Percentiles rank a stretch among this genome's conserved stretches.
phyloP scores from a whole-genome alignment of 2,113 vertebrate species.

The Pteropus alecto region DNA sequence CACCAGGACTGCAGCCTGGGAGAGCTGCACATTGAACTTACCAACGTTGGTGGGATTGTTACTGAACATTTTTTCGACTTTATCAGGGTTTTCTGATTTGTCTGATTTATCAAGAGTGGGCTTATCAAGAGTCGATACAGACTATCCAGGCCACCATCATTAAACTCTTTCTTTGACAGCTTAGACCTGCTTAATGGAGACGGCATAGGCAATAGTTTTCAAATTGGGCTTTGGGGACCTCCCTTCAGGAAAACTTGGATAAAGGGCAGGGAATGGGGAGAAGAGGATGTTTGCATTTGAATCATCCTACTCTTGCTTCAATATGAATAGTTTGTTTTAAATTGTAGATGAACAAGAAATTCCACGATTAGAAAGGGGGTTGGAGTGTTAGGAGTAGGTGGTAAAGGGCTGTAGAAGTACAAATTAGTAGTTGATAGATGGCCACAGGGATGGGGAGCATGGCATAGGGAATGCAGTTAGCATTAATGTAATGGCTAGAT shows the following conservation, averaged over 20 bases:
- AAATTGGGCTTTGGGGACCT: background rate
- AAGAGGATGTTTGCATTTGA: background rate
- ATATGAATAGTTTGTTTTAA: background rate
- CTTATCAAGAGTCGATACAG: background rate
- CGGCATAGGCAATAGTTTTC: background rate
- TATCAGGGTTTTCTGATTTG: background rate
- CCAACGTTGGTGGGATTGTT: background rate
- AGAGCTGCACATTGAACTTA: background rate
- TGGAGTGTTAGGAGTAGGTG: no score
- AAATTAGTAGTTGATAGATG: no score
- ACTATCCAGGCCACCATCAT: background rate
- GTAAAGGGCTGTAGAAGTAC: no score
- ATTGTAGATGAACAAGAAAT: background rate
- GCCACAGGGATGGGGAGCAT: no score
- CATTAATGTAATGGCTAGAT: no score
- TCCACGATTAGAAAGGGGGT: background rate
- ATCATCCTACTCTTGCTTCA: background rate
- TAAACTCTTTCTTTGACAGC: background rate
- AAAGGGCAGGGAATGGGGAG: no score
- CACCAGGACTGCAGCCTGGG: background rate
- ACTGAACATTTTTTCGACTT: background rate
- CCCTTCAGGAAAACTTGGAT: background rate
- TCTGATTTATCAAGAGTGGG: background rate
- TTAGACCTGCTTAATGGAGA: background rate
- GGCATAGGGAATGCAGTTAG: no score